Evolutionary conservation across 2,797 vertebrate genomes (phyloP), one percentile per base, ranked within the genome.

Genomic region (Hydrolagus colliei): DNA sequence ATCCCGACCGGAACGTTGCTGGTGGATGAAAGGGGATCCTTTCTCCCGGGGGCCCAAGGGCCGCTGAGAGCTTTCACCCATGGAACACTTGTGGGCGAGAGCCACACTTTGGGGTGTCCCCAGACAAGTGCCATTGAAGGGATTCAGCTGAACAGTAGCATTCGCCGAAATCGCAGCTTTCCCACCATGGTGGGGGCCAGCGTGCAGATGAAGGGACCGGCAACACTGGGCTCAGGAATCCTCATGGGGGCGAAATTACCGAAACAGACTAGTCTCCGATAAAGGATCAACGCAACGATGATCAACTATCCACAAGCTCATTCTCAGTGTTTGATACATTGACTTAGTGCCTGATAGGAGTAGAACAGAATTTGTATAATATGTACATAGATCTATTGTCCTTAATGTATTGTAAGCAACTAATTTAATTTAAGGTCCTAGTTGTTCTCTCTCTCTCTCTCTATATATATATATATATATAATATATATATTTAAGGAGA

Each of bases 161-260:
- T 99, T 88, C 94, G 97, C 22, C 93, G 97, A 90, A 99, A 99
- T 72, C 94, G 95, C 63, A 99, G 97, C 92, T 98, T 97, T 88
- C 98, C 98, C 13, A 95, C 96, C 85, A 96, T 98, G 97, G 97
- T 99, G 87, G 98, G 98, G 62, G 97, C 97, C 89, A 98, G 98
- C 89, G 97, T 99, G 97, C 96, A 96, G 72, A 98, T 98, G 97
- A 98, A 97, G 88, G 96, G 95, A 86, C 96, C 96, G 0, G 94
- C 95, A 0, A 93, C 96, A 14, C 92, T 95, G 87, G 92, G 92
- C 85, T 93, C 96, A 1, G 96, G 96, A 87, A 94, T 97, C 87
- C 91, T 97, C 67, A 95, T 97, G 91, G 93, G 92, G 87, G 89
- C 93, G 87, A 94, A 93, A 88, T 90, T 94, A 86, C 91, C 93